Percentiles rank a stretch among this genome's conserved stretches.
These are phyloP conservation scores for Pachyseris speciosa DNA, from an alignment of 64 coral and sea anemone genomes.

Conservation along the genomic window DNA sequence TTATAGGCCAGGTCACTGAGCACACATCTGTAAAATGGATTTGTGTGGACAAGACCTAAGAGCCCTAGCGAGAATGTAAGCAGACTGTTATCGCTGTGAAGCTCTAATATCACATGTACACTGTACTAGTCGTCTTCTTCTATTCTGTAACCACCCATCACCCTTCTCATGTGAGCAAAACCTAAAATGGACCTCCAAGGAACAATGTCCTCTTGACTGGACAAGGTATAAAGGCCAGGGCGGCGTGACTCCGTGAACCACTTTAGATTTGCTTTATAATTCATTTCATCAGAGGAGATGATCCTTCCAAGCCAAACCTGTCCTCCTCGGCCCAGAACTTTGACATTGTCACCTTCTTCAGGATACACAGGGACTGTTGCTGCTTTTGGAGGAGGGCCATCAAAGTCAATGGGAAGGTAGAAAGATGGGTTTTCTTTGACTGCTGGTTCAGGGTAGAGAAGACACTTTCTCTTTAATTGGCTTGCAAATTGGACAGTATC, in stretches of 20 bases:
- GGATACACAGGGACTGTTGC: not conserved
- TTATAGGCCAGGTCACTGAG: too few relatives aligned
- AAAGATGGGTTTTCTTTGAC: not conserved
- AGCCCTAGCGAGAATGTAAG: too few relatives aligned
- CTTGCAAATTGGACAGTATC: not conserved
- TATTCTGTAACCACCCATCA: conserved; percentile 7
- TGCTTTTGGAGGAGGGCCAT: not conserved
- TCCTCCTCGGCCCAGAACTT: not conserved
- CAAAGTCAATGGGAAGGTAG: not conserved
- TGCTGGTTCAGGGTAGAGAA: not conserved
- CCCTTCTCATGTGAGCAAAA: conserved; percentile 8
- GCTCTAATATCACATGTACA: too few relatives aligned
- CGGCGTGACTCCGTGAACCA: not conserved
- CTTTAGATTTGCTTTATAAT: not conserved
- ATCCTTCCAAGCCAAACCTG: not conserved
- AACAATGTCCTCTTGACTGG: not conserved
- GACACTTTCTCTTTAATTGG: not conserved
- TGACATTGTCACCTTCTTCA: not conserved
- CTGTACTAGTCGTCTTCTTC: too few relatives aligned
- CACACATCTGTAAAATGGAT: too few relatives aligned
- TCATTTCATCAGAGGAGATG: too few relatives aligned
- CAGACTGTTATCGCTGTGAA: too few relatives aligned
- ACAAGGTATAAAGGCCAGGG: not conserved
- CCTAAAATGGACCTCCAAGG: not conserved
- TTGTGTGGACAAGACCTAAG: too few relatives aligned